Percentiles rank a stretch among this genome's conserved stretches.
Conservation (phyloP, 2,888 invertebrate species). For the Euclidia mi region DNA sequence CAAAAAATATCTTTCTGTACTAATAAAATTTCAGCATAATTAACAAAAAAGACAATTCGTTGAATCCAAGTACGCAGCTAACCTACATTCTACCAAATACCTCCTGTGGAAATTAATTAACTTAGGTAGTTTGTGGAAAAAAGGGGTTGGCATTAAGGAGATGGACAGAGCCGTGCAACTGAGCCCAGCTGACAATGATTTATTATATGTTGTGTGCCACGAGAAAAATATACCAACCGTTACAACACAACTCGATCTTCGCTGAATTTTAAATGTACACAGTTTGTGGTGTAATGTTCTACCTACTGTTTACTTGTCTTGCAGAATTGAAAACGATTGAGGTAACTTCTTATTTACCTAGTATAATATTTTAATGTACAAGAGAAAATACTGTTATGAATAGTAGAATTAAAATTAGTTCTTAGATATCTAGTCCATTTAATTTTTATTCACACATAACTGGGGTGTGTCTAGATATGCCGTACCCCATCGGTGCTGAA, state of each 20-base stretch:
- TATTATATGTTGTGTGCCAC: slow-evolving; percentile 54
- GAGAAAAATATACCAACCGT: slow-evolving; percentile 44
- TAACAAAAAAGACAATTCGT: slow-evolving; percentile 12
- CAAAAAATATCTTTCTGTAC: no score
- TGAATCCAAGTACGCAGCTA: neutral
- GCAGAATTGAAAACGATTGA: no score
- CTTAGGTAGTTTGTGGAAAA: slow-evolving; percentile 49
- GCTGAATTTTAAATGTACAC: neutral
- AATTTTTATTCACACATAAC: no score
- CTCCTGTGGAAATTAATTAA: slow-evolving; percentile 52
- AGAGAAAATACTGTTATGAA: no score
- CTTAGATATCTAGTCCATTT: no score
- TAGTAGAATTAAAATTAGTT: no score
- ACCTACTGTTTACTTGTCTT: no score
- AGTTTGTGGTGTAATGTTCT: no score
- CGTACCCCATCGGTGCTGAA: no score
- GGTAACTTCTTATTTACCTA: no score
- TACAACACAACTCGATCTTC: slow-evolving; percentile 13
- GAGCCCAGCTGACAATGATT: slow-evolving; percentile 69
- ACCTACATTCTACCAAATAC: slow-evolving; percentile 22
- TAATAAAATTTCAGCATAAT: neutral
- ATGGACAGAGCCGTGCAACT: slow-evolving; percentile 67
- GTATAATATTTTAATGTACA: no score
- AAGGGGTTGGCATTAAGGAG: slow-evolving; percentile 65
- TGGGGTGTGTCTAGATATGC: no score